Evolutionary conservation across 1,140 invertebrate species (phyloP), one percentile per base, ranked within the genome.

Genomic region (Penaeus chinensis): DNA sequence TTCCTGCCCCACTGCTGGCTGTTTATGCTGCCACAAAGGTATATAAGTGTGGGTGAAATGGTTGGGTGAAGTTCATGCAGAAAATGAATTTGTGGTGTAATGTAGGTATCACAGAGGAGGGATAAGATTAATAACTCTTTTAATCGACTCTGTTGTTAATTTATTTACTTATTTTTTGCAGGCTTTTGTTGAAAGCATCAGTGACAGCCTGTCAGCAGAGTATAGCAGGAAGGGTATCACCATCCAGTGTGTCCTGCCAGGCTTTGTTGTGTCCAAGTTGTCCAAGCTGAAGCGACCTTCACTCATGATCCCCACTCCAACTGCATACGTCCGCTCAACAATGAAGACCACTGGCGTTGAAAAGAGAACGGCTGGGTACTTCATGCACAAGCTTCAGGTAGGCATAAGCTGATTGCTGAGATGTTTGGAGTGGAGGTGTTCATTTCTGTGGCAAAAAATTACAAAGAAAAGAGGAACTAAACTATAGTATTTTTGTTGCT

Each of bases 261-360:
- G 96, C 32, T 97, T 96, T 90, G 97, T 99, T 0, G 96, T 96
- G 8, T 97, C 97, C 0, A 98, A 98, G 90, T 97, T 99, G 97
- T 96, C 96, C 27, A 96, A 96, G 91, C 96, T 98, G 84, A 94
- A 94, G 62, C 95, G 94, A 89, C 93, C 96, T n/a, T 95, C 95
- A 3, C 94, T 96, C 92, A 95, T 96, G 93, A 95, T 95, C 20
- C 98, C 97, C 0, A 94, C 94, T 0, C 95, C 97, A 0, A 93
- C 95, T 3, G 94, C 93, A 20, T 99, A 95, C 92, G 97, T 98
- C 8, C 93, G 94, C 80, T 94, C 95, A 1, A 95, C 97, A 0
- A 92, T 99, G 11, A 94, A 94, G 89, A 96, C 96, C 22, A 93
- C 97, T 42, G 97, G 97, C 22, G 94, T 96, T 74, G 94, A 95